Conservation (phyloP, 37 sponge, comb jelly and placozoan genomes). For the Corticium candelabrum region DNA sequence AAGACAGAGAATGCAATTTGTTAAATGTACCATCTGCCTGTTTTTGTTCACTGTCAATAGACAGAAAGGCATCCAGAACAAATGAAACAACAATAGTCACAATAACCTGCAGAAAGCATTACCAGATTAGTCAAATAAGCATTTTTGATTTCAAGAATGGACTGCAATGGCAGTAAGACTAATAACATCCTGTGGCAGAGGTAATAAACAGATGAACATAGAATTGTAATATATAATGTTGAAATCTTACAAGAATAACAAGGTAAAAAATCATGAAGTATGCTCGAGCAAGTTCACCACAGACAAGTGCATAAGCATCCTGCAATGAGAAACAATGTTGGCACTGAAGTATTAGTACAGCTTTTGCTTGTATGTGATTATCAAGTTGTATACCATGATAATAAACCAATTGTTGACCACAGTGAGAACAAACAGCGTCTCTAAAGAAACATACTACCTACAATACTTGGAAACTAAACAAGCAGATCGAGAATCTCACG, state of each 20-base stretch:
- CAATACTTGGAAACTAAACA: neutral
- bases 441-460: too few relatives aligned
- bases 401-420: neutral
- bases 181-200: too few relatives aligned
- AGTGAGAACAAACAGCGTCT: neutral
- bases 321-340: neutral
- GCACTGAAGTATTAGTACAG: neutral
- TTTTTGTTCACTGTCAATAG: neutral
- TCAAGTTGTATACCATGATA: conserved; percentile 1
- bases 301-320: neutral
- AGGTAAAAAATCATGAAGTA: neutral
- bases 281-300: neutral
- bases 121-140: neutral
- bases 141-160: too few relatives aligned
- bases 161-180: too few relatives aligned
- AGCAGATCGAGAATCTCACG: neutral
- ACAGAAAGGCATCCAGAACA: neutral
- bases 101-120: neutral
- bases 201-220: too few relatives aligned
- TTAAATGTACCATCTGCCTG: too few relatives aligned
- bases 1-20: too few relatives aligned
- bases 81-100: neutral
- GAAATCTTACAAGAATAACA: neutral
- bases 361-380: too few relatives aligned
- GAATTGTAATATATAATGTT: neutral